Base-by-base conservation (phyloP, 92 coral and sea anemone species). In the Porites rus region DNA sequence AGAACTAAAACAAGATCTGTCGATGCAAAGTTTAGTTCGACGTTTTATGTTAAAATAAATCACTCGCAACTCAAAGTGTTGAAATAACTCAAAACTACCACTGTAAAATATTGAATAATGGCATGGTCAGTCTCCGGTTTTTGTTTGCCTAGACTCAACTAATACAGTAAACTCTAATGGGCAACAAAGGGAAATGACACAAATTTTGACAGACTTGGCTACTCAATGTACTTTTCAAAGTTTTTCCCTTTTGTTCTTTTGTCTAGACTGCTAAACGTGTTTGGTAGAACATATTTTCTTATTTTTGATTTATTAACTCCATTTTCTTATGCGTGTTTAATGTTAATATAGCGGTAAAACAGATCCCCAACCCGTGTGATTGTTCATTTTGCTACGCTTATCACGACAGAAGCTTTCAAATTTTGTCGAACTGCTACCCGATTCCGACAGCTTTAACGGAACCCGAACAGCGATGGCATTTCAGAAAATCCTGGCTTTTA, bases 401-500 rank as follows among this genome's bases (percentile, higher is more conserved):
- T 10, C 61, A 56, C 11, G 13, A 14, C 60, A 13, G 60, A 56
- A 56, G 61, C 61, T 56, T 56, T 14, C 61, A 56, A 56, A 56
- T 56, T 14, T 56, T 56, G 11, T 56, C 17, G 11, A 10, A 56
- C 61, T 56, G 11, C 16, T 10, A 56, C 4, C 61, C 16, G 16
- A 56, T 56, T 56, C 16, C 61, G 61, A 56, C 14, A 56, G 3
- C 13, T 0, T 56, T 56, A 14, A 56, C 16, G 13, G 16, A 2
- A 56, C 14, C 11, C 61, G 16, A 11, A 56, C 81, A 10, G 8
- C 13, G 1, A 2, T 19, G 75, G 70, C 68, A 92, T 88, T 59
- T 66, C 69, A 1, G 86, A 81, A 22, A 88, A 85, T 90, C 90
- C 92, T 56, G 89, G 95, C 60, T 88, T 54, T 54, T 54, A 54